Evolutionary conservation across 2,888 invertebrate genomes (phyloP), one percentile per base, ranked within the genome.

Genomic region (Orgyia antiqua): DNA sequence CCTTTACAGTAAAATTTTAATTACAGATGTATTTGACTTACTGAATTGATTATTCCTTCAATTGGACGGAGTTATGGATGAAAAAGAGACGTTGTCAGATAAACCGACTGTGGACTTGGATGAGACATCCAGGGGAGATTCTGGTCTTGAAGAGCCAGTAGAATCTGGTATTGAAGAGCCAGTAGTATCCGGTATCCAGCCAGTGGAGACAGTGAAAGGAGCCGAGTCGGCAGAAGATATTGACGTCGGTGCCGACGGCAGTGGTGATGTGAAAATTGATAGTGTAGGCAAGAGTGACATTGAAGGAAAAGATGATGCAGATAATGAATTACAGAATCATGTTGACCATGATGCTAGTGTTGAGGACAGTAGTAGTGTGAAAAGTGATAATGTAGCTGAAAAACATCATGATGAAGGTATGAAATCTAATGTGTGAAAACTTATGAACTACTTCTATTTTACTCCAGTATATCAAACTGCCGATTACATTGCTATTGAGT

Each of bases 41-140:
- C 42, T 63, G 51, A 58, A 40, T 43, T 39, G 9, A 34, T 45
- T 41, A 27, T 39, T 31, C 28, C 49, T 54, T 67, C 61, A 61
- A 68, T 66, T 58, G 53, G 55, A 59, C 18, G 53, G 47, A 66
- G 71, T 42, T 35, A 83, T 83, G 83, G 80, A 82, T 58, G 82
- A 79, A 35, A 75, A 68, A 31, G 78, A 75, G 35, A 58, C 55
- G 39, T 38, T 62, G 35, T 44, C 59, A 29, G 72, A 68, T 30
- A 63, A 58, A 37, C 47, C 62, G 13, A 49, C 48, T 31, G 60
- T 59, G 39, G 57, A 48, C 24, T 51, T 45, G 29, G 39, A 27
- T 35, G 49, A 45, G 28, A 36, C 33, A 15, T 39, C 58, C 35
- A 44, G 42, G 13, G 55, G 57, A 18, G 39, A 29, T 18, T 13